phyloP scores from a whole-genome alignment of 2,888 invertebrate species.

The Ennomos erosarius region DNA sequence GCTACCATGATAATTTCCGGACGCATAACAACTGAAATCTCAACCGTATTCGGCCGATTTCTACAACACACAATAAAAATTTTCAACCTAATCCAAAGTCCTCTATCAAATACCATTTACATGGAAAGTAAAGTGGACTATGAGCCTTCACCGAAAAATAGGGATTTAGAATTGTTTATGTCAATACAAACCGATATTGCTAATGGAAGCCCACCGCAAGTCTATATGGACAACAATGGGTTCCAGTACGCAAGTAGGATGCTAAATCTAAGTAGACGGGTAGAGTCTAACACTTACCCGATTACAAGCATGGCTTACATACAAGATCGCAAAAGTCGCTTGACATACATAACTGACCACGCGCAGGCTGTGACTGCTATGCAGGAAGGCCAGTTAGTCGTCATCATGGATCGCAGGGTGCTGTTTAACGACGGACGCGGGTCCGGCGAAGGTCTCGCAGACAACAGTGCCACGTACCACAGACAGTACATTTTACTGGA shows the following conservation, averaged over 20 bases:
- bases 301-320: conserved; percentile 95
- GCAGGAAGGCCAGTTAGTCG: conserved; percentile 94
- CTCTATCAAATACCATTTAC: conserved; percentile 89
- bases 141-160: conserved; percentile 92
- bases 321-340: conserved; percentile 88
- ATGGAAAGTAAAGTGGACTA: conserved; percentile 93
- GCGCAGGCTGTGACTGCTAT: conserved; percentile 96
- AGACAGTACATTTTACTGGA: conserved; percentile 70
- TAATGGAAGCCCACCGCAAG: conserved; percentile 91
- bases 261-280: conserved; percentile 91
- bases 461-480: conserved; percentile 89
- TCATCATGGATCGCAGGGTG: conserved; percentile 96
- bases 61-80: conserved; percentile 92
- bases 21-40: conserved; percentile 91
- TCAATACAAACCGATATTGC: conserved; percentile 93
- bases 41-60: conserved; percentile 91
- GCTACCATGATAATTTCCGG: conserved; percentile 92
- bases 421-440: conserved; percentile 97
- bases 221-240: conserved; percentile 96
- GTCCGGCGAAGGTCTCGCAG: conserved; percentile 96
- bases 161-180: conserved; percentile 96
- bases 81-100: conserved; percentile 88
- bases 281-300: conserved; percentile 98
- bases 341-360: conserved; percentile 93
- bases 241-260: conserved; percentile 93